Evolutionary conservation across 2,888 invertebrate species (phyloP), one percentile per base, ranked within the genome.

Genomic region (Idaea aversata): DNA sequence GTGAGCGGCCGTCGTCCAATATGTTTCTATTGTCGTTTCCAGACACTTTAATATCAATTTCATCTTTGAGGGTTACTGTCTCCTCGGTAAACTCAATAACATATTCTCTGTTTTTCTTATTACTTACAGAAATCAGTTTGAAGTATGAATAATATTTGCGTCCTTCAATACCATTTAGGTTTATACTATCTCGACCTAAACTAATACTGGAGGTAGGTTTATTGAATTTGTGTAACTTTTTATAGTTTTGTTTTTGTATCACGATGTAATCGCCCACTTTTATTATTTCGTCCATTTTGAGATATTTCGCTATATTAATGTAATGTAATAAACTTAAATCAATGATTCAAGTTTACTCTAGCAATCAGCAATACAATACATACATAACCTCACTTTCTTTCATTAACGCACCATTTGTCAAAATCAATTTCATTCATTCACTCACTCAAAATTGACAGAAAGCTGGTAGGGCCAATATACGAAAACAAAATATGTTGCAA

Each of bases 1-100:
- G 99, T 0, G 98, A 98, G 38, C 91, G 94, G 15, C 96, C 95
- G 81, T 94, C 96, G 80, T 97, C 98, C 25, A 94, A 88, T 65
- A 99, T 96, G 76, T 97, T 95, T 70, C 98, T 94, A 84, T 99
- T 99, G 81, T 99, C 99, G 34, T 84, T 89, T 5, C 97, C 97
- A 71, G 96, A 96, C 67, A 93, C 84, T 72, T 94, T 94, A 16
- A 95, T 95, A 63, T 94, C 94, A 58, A 96, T 89, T 76, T 95
- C 94, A 68, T 95, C 94, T 69, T 94, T 93, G 1, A 95, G 91
- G 62, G 80, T 86, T 4, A 84, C 75, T 5, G 87, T 79, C 75
- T 86, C 87, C 64, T 94, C 94, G 1, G 93, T 91, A 70, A 94
- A 84, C 70, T 94, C 94, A 66, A 93, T 80, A 61, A 89, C 89